Percentiles rank a stretch among this genome's conserved stretches.
These are phyloP conservation scores for Ormia ochracea DNA, from an alignment of 2,888 invertebrate species.

Conservation along the genomic window DNA sequence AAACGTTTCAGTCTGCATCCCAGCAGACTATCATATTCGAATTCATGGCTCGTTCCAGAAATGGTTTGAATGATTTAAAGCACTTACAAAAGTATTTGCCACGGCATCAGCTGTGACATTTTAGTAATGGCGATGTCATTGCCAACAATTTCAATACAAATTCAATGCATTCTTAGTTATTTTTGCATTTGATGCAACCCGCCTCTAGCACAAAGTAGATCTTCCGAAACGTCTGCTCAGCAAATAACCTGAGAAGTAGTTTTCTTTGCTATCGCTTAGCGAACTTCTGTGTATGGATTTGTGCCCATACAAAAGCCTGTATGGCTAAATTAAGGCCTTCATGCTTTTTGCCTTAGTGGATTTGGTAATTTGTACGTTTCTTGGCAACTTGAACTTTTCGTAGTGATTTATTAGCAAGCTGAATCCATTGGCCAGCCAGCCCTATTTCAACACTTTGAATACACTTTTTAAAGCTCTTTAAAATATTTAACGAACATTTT, in stretches of 20 bases:
- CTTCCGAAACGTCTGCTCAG: no score
- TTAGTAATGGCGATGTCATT: no score
- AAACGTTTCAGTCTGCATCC: background rate
- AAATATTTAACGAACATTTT: constrained; percentile 2
- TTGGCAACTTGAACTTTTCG: constrained; percentile 43
- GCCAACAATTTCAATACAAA: no score
- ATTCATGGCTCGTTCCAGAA: no score
- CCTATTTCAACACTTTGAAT: constrained; percentile 42
- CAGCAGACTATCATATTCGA: background rate
- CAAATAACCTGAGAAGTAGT: background rate
- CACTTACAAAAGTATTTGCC: no score
- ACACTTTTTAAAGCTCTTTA: constrained; percentile 22
- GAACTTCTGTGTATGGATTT: background rate
- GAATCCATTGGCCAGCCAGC: constrained; percentile 41
- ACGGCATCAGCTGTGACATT: no score
- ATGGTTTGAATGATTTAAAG: background rate
- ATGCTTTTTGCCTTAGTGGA: constrained; percentile 46
- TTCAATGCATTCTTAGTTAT: no score
- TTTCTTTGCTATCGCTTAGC: background rate
- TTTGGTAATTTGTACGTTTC: constrained; percentile 62
- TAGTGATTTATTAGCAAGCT: constrained; percentile 61
- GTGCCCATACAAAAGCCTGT: background rate
- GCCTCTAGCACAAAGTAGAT: no score
- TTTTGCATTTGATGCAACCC: no score
- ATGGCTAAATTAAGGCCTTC: background rate